These are phyloP conservation scores for Acrocephalus scirpaceus DNA, from an alignment of 2,797 vertebrate genomes.

Conservation along the genomic window DNA sequence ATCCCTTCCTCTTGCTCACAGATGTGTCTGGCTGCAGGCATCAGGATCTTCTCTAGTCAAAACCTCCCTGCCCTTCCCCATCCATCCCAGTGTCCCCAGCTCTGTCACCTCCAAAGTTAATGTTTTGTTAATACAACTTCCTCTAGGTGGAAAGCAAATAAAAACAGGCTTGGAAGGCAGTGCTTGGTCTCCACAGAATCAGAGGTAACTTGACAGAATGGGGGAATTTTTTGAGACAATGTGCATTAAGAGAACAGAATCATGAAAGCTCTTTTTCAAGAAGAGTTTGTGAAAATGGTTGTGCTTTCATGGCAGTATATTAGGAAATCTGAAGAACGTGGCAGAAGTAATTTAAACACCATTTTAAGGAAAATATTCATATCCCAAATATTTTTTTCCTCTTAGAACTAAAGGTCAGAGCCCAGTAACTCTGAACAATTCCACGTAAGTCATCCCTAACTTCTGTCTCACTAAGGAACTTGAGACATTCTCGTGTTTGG, in stretches of 20 bases:
- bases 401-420: not conserved
- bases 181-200: not conserved
- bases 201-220: not conserved
- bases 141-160: slow-evolving; percentile 17
- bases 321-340: not conserved
- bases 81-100: not conserved
- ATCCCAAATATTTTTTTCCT: not conserved
- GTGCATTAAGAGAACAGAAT: not conserved
- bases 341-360: not conserved
- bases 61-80: not conserved
- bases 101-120: not conserved
- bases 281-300: not conserved
- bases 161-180: not conserved
- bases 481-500: not conserved
- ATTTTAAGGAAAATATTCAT: not conserved
- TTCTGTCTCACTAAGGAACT: not conserved
- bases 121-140: not conserved
- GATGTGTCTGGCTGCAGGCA: not conserved
- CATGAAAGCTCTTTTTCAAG: not conserved
- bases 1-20: not conserved
- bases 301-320: not conserved
- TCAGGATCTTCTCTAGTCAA: not conserved
- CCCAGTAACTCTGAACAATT: not conserved
- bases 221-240: not conserved
- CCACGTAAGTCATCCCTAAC: not conserved